Percentiles rank a stretch among this genome's conserved stretches.
phyloP scores from a whole-genome alignment of 2,113 vertebrate genomes.

The Noctilio leporinus region DNA sequence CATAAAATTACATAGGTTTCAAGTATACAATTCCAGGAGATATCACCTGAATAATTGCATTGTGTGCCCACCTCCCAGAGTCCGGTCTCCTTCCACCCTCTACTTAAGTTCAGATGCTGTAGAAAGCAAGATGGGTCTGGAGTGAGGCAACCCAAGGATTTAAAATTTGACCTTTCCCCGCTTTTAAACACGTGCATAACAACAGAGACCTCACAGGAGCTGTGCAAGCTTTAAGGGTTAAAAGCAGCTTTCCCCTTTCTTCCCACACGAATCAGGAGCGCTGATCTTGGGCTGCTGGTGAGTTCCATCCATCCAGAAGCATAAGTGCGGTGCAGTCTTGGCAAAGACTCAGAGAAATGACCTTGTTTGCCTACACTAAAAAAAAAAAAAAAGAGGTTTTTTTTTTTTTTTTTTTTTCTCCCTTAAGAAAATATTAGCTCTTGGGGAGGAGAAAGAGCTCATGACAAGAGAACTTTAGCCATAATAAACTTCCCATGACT shows the following conservation, averaged over 20 bases:
- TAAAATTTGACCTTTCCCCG: neutral
- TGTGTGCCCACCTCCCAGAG: neutral
- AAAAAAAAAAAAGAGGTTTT: neutral
- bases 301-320: neutral
- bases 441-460: neutral
- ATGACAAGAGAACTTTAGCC: neutral
- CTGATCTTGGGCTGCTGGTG: too few relatives aligned
- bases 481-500: neutral
- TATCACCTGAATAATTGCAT: neutral
- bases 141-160: neutral
- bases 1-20: neutral
- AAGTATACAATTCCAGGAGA: neutral
- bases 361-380: neutral
- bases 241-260: neutral
- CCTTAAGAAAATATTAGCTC: constrained; percentile 3
- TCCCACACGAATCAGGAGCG: neutral
- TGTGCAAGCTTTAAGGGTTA: neutral
- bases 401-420: too few relatives aligned
- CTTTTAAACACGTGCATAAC: rapidly evolving
- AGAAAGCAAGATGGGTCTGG: neutral
- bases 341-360: neutral
- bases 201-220: neutral
- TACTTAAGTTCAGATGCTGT: neutral
- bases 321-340: neutral
- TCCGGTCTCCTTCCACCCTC: neutral